Evolutionary conservation across 2,113 vertebrate species (phyloP).

Genomic region (Chlorocebus sabaeus): DNA sequence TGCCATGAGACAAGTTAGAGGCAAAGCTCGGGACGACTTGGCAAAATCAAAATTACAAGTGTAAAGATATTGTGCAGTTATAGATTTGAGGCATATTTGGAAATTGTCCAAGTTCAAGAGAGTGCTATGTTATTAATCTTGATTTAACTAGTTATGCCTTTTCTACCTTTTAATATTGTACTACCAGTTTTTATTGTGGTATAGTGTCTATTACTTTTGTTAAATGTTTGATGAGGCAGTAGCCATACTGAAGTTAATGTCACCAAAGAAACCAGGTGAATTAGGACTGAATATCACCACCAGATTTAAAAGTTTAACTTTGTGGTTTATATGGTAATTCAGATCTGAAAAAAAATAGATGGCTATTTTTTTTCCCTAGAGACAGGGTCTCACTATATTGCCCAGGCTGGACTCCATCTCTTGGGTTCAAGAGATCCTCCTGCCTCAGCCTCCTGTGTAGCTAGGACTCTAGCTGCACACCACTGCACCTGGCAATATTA

Average conservation of each 20-base stretch:
- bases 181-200: neutral
- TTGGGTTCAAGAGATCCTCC: neutral
- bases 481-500: neutral
- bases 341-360: neutral
- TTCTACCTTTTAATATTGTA: neutral
- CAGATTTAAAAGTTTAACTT: neutral
- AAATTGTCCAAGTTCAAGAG: neutral
- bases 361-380: neutral
- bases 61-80: neutral
- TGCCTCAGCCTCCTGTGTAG: neutral
- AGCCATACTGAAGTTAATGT: neutral
- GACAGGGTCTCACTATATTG: neutral
- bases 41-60: neutral
- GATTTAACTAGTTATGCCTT: neutral
- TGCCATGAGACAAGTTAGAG: neutral
- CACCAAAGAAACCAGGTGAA: neutral
- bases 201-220: neutral
- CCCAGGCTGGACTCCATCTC: neutral
- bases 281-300: neutral
- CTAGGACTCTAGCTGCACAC: neutral
- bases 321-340: neutral
- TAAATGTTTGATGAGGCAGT: neutral
- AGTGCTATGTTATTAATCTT: neutral
- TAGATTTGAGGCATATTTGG: neutral
- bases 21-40: neutral